Base-by-base conservation (phyloP, 2,797 vertebrate species). In the Bradypus variegatus region DNA sequence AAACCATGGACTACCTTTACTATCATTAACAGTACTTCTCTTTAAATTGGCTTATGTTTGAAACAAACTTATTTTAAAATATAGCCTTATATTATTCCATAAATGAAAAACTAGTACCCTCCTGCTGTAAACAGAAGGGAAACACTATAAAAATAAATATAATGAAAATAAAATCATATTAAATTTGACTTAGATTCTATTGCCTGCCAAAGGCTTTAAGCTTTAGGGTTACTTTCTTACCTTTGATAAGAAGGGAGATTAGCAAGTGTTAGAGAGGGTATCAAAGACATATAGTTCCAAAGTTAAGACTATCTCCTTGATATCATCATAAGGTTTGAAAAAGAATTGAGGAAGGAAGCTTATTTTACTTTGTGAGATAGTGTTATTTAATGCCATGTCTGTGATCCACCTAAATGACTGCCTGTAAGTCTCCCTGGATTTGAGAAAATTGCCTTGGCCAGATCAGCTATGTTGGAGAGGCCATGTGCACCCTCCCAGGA, bases 41-140 rank as follows among this genome's bases (percentile, higher is more conserved):
- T 80, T 89, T 72, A 77, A 86, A 45, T 38, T 36, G 31, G 82
- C 27, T 87, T 41, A 25, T 50, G 89, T 90, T 77, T 79, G 21
- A 84, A 90, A 85, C 36, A 78, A 92, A 79, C 73, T 87, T 73
- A 62, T 69, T 81, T 75, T 48, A 80, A 65, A 83, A 83, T 58
- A 73, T 12, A 86, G 73, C 29, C 23, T 82, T 88, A 13, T 77
- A 45, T 65, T 41, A 75, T 21, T 89, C 69, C 36, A 27, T 36
- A 84, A 73, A 62, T 55, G 60, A 94, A 89, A 87, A 91, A 6
- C 41, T 38, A 91, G 13, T 50, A 72, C 38, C 16, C n/a, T 79
- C 27, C 27, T 19, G 29, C n/a, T 69, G 72, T 58, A 78, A 82
- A 81, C 2, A 88, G 73, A 85, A 91, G 60, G 65, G 75, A 88